Evolutionary conservation across 64 coral and sea anemone species (phyloP).

Genomic region (Trachythela sp.): DNA sequence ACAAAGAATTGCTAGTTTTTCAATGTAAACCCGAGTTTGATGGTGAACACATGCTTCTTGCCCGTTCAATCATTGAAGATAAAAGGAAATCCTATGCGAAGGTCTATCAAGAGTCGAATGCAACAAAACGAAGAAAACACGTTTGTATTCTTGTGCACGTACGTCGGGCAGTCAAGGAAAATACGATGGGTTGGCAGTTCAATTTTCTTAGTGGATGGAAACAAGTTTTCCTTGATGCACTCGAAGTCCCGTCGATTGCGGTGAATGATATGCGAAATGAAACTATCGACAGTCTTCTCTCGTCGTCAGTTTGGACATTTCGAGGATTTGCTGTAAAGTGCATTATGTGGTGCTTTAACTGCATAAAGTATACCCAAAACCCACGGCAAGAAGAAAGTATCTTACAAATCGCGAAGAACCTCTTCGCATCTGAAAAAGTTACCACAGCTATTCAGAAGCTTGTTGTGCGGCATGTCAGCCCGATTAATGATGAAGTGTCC

Average conservation of each 20-base stretch:
- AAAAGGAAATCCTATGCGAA: conserved; percentile 53
- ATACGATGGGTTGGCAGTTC: conserved; percentile 53
- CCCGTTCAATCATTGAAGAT: conserved; percentile 68
- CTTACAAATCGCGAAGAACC: neutral
- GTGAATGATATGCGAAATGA: conserved; percentile 36
- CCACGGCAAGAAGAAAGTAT: neutral
- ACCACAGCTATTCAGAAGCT: neutral
- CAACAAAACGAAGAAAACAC: conserved; percentile 49
- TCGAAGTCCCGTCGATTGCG: conserved; percentile 31
- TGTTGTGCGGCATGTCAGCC: neutral
- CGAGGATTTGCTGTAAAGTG: neutral
- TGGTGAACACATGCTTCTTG: conserved; percentile 76
- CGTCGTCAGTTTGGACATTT: neutral
- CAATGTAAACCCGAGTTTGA: conserved; percentile 83
- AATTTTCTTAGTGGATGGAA: conserved; percentile 68
- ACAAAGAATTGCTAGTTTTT: conserved; percentile 48
- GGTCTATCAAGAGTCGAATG: neutral
- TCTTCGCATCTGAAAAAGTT: neutral
- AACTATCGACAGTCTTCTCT: neutral
- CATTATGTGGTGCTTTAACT: neutral
- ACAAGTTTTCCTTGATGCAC: conserved; percentile 56
- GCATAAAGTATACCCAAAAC: conserved; percentile 14
- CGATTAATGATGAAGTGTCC: neutral
- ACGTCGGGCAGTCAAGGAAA: neutral
- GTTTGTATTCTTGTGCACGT: conserved; percentile 78